phyloP scores from a whole-genome alignment of 2,797 vertebrate genomes.

The Phrynocephalus vlangalii region DNA sequence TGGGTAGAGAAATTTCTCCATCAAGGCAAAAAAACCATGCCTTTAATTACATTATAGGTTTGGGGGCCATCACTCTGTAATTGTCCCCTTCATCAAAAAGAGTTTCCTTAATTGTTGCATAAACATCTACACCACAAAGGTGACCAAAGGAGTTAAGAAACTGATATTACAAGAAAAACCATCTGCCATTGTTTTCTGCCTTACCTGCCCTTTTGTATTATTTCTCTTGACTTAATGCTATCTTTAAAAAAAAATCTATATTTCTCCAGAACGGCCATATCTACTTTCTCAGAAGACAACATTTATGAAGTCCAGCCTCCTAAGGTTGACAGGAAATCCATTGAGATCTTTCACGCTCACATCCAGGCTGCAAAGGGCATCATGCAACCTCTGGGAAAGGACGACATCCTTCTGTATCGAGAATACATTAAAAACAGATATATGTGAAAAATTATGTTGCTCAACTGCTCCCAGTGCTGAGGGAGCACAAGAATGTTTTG shows the following conservation, averaged over 20 bases:
- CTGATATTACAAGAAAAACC: too few relatives aligned
- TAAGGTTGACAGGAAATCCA: constrained; percentile 83
- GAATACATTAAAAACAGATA: constrained; percentile 84
- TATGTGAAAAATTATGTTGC: constrained; percentile 72
- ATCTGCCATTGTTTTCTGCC: neutral
- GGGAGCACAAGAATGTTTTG: constrained; percentile 33
- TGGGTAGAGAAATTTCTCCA: too few relatives aligned
- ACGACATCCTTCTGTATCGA: constrained; percentile 88
- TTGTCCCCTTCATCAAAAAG: neutral
- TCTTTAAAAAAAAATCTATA: constrained; percentile 28
- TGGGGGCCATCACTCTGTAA: neutral
- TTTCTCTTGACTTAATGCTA: neutral
- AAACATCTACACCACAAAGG: neutral
- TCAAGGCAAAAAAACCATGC: too few relatives aligned
- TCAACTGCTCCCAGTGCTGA: constrained; percentile 18
- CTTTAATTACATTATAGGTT: neutral
- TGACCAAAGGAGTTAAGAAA: neutral
- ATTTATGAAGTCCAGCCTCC: constrained; percentile 87
- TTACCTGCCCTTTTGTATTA: neutral
- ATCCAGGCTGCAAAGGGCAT: constrained; percentile 86
- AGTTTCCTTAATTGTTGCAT: neutral
- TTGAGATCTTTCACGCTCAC: constrained; percentile 88
- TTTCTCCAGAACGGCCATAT: constrained; percentile 86
- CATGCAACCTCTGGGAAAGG: constrained; percentile 85
- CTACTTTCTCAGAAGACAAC: constrained; percentile 88